A percentile compares a stretch with the other conserved stretches of the same genome.
Conservation (phyloP, 2,797 vertebrate species). For the Girardinus metallicus region DNA sequence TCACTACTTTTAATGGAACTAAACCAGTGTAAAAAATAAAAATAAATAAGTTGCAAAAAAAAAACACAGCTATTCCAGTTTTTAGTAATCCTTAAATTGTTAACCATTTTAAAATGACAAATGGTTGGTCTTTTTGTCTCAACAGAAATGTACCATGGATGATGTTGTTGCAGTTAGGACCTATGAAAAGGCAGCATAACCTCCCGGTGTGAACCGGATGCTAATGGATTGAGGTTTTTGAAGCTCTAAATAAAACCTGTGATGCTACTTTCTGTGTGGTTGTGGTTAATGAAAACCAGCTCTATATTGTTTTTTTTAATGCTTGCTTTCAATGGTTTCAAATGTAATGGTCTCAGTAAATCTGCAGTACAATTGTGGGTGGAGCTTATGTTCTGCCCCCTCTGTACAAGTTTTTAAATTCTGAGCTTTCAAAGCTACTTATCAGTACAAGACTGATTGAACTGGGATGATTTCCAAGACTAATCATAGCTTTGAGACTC, state of each 20-base stretch:
- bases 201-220: neutral
- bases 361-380: neutral
- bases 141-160: slow-evolving; percentile 88
- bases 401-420: neutral
- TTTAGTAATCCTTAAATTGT: neutral
- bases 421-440: neutral
- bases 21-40: neutral
- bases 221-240: neutral
- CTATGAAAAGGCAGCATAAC: slow-evolving; percentile 79
- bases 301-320: neutral
- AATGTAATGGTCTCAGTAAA: neutral
- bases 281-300: slow-evolving; percentile 7
- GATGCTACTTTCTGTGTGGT: slow-evolving; percentile 1
- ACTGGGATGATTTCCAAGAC: slow-evolving; percentile 2
- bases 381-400: neutral
- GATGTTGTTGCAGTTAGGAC: slow-evolving; percentile 87
- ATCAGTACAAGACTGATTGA: neutral
- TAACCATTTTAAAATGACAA: neutral
- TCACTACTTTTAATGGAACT: neutral
- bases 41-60: no score
- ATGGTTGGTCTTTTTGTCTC: slow-evolving; percentile 15
- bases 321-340: neutral
- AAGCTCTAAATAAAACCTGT: slow-evolving; percentile 59
- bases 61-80: neutral
- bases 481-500: neutral